phyloP scores from a whole-genome alignment of 2,888 invertebrate species.

The Lepidochrysops patricia region DNA sequence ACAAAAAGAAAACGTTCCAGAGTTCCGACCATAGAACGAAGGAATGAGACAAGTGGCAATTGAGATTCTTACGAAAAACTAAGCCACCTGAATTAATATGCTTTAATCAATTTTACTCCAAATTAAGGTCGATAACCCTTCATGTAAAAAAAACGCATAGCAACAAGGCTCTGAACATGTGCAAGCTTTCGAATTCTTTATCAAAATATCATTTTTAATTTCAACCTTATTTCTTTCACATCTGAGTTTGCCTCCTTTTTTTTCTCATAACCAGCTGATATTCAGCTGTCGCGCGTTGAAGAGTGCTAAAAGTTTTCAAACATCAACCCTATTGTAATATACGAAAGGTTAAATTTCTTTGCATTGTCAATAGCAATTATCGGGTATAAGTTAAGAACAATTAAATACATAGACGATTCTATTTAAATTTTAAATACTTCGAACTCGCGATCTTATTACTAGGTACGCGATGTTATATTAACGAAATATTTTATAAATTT shows the following conservation, averaged over 20 bases:
- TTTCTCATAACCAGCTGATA: slow-evolving; percentile 2
- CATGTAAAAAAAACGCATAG: neutral
- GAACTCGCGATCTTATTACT: neutral
- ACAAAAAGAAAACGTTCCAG: no score
- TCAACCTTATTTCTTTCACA: neutral
- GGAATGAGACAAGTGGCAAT: no score
- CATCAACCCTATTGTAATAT: neutral
- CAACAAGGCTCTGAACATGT: slow-evolving; percentile 5
- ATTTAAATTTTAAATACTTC: no score
- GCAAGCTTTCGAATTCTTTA: slow-evolving; percentile 9
- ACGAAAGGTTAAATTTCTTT: neutral
- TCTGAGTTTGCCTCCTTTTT: neutral
- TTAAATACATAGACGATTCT: neutral
- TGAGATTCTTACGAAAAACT: no score
- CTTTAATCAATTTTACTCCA: no score
- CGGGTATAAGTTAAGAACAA: neutral
- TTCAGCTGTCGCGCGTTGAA: slow-evolving; percentile 9
- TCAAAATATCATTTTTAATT: slow-evolving; percentile 5
- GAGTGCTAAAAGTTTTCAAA: neutral
- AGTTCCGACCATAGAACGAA: no score
- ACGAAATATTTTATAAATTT: no score
- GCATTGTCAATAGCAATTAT: neutral
- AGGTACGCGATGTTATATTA: neutral
- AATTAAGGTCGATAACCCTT: no score
- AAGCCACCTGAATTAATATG: no score